These are phyloP conservation scores for Sitophilus oryzae DNA, from an alignment of 1,140 invertebrate species.

Conservation along the genomic window DNA sequence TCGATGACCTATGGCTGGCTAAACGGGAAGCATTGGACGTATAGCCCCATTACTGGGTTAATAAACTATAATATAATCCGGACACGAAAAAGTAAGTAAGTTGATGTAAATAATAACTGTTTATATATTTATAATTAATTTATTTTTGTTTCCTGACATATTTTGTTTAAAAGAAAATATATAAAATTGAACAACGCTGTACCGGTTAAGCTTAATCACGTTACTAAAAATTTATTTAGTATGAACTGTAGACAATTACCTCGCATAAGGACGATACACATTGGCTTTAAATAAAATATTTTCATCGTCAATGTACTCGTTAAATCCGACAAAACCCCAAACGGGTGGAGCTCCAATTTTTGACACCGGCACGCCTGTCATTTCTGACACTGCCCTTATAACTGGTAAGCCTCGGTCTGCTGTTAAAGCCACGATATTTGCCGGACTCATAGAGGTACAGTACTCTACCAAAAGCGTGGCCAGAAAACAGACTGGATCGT, in stretches of 20 bases:
- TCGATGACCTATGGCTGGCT: too few relatives aligned
- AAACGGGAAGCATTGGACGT: too few relatives aligned
- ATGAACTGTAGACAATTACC: conserved; percentile 17
- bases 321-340: conserved; percentile 51
- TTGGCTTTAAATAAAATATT: conserved; percentile 47
- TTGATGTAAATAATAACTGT: too few relatives aligned
- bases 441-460: conserved; percentile 40
- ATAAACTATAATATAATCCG: too few relatives aligned
- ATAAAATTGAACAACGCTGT: too few relatives aligned
- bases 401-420: conserved; percentile 47
- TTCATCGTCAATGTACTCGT: conserved; percentile 47
- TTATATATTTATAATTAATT: too few relatives aligned
- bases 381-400: conserved; percentile 39
- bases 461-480: conserved; percentile 45
- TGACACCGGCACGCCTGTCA: conserved; percentile 41
- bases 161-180: too few relatives aligned
- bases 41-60: too few relatives aligned
- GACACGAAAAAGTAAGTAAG: too few relatives aligned
- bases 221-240: too few relatives aligned
- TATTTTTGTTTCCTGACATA: too few relatives aligned
- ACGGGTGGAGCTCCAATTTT: conserved; percentile 51
- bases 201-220: too few relatives aligned
- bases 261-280: conserved; percentile 42
- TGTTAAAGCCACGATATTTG: conserved; percentile 48
- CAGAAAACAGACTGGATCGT: conserved; percentile 49